Base-by-base conservation (phyloP, 2,888 invertebrate genomes). In the Malthinus flaveolus region DNA sequence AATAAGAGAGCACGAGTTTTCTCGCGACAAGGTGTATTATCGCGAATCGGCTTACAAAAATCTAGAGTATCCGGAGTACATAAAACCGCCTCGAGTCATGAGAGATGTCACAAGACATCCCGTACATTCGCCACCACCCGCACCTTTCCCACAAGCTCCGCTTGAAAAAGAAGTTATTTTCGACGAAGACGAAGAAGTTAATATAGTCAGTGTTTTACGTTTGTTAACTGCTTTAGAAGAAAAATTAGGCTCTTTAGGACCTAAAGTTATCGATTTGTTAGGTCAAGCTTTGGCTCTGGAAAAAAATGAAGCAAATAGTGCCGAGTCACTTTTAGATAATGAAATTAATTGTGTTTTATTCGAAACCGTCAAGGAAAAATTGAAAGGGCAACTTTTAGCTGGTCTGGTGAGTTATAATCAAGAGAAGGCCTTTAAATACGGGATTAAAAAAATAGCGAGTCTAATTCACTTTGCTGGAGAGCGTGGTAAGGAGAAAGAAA, bases 341-440 rank as follows among this genome's bases (percentile, higher is more conserved):
- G 91, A 92, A 49, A 82, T 86, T 36, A 87, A 88, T 51, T 85
- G 87, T 67, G 90, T 91, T 0, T 80, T 93, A 64, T 85, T 94
- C 63, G 93, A 93, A 79, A 92, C 92, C 0, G 88, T 89, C 0
- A 93, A 92, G 68, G 93, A 93, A 76, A 93, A 93, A 76, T 79
- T 94, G 45, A 91, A 90, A 75, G 91, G 91, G 45, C 87, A 89
- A 50, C 77, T 88, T 57, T 85, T 89, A 71, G 89, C 91, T 31
- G 68, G 66, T 13, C 63, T 79, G 35, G 83, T 86, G 7, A 82
- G 82, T 56, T 79, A 80, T 49, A 74, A 80, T 63, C 89, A 90
- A 62, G 85, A 88, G 56, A 82, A 84, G 59, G 87, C 92, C 36
- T 87, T 88, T 55, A 88, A 90, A 70, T 83, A 84, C 58, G 89